Conservation (phyloP, 2,113 vertebrate species). For the Nyctibius bracteatus region DNA sequence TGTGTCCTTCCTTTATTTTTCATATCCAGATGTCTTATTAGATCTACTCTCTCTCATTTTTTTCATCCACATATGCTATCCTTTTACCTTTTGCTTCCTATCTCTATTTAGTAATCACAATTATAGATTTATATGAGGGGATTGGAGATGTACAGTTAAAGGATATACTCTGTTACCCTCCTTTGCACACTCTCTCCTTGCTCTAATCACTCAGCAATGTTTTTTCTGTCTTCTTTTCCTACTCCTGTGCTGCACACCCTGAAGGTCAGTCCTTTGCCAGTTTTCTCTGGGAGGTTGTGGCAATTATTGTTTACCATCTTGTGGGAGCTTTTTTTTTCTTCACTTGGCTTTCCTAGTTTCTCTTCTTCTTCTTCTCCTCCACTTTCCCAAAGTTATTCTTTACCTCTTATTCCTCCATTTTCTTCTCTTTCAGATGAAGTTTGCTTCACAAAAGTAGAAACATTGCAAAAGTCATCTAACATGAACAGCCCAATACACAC, state of each 20-base stretch:
- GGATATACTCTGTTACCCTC: background rate
- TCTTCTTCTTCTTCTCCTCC: background rate
- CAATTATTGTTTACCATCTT: background rate
- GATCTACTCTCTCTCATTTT: background rate
- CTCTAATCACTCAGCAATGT: background rate
- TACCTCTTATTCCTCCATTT: background rate
- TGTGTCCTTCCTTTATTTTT: background rate
- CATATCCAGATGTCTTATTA: background rate
- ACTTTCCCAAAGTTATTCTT: background rate
- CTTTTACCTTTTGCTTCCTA: background rate
- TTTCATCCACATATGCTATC: background rate
- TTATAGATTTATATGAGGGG: background rate
- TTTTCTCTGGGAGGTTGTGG: background rate
- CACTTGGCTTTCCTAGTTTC: background rate
- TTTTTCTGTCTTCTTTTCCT: background rate
- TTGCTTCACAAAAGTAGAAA: background rate
- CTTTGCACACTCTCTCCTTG: background rate
- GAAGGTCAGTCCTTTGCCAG: background rate
- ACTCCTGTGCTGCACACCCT: background rate
- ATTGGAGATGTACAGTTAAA: background rate
- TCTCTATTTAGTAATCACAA: background rate
- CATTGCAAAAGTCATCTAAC: background rate
- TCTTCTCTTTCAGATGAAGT: background rate
- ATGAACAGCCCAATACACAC: background rate
- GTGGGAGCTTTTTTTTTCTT: background rate